Percentiles rank a stretch among this genome's conserved stretches.
phyloP scores from a whole-genome alignment of 2,888 invertebrate genomes.

The Tenthredo livida region DNA sequence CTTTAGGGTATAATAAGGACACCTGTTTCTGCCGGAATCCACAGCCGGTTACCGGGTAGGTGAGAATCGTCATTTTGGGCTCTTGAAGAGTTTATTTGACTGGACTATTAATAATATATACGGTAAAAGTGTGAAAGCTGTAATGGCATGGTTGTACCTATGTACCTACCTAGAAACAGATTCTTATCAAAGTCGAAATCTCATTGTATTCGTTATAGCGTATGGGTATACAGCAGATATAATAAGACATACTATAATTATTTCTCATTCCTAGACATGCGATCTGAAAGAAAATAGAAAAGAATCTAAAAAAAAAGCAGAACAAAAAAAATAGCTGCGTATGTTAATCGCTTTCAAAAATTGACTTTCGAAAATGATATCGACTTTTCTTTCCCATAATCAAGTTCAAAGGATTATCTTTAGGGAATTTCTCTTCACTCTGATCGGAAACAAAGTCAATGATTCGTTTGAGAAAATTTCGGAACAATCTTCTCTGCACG shows the following conservation, averaged over 20 bases:
- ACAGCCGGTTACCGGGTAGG: too few species aligned
- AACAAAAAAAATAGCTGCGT: background rate
- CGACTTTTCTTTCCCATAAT: background rate
- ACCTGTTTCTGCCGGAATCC: too few species aligned
- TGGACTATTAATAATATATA: background rate
- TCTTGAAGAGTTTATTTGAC: too few species aligned
- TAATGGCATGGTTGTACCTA: background rate
- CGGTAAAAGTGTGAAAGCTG: constrained; percentile 19
- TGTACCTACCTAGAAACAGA: background rate
- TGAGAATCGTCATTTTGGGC: too few species aligned
- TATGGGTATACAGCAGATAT: background rate
- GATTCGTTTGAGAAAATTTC: background rate
- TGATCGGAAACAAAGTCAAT: too few species aligned
- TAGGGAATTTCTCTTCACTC: too few species aligned
- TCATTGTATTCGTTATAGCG: background rate
- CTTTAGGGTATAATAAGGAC: too few species aligned
- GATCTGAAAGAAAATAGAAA: background rate
- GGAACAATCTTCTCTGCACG: background rate
- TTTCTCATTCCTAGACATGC: background rate
- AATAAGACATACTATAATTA: background rate
- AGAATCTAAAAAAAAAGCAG: background rate
- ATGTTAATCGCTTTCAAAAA: too few species aligned
- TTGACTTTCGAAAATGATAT: too few species aligned
- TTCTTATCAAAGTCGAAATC: background rate
- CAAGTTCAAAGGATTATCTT: too few species aligned